Base-by-base conservation (phyloP, 2,113 vertebrate genomes). In the Epinephelus cyanopodus region DNA sequence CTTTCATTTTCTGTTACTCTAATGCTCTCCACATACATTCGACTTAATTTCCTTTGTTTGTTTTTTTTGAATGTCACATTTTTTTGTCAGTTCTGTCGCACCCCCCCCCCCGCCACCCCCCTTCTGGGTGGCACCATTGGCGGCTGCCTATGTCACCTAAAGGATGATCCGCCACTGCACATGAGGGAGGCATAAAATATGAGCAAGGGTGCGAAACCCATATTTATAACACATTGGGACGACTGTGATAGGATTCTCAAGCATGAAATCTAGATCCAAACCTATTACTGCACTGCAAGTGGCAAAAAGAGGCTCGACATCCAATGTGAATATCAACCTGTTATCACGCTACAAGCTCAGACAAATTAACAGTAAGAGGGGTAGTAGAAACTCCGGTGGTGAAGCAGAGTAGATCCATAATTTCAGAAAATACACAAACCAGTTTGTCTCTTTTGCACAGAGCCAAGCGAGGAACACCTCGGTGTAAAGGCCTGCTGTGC, bases 211-310 rank as follows among this genome's bases (percentile, higher is more conserved):
- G 64, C 87, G 82, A 88, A 91, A 92, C 88, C 90, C 88, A 78
- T 90, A 94, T 93, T 92, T 92, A 93, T 89, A 87, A 84, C 91
- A 87, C 84, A 88, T 90, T 37, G 56, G 74, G 89, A 86, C 21
- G 56, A 92, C 81, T 63, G 74, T 89, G 90, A 90, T 87, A 29
- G 84, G 78, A 94, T 90, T 87, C 87, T 89, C 58, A 52, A 74
- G 91, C 92, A 80, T 94, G 90, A 92, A 94, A 94, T 94, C 91
- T 88, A 87, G 77, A 93, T 86, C 87, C 74, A 83, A 93, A 93
- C 75, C 87, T 81, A 91, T 93, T 91, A 92, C 84, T 66, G 27
- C 81, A 81, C 67, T 79, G 73, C 27, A 60, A 84, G 68, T 54
- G 71, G 81, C 90, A 79, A 81, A 79, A 76, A 75, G 65, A 11